Conservation (phyloP, 2,888 invertebrate genomes). For the Panorpa germanica region DNA sequence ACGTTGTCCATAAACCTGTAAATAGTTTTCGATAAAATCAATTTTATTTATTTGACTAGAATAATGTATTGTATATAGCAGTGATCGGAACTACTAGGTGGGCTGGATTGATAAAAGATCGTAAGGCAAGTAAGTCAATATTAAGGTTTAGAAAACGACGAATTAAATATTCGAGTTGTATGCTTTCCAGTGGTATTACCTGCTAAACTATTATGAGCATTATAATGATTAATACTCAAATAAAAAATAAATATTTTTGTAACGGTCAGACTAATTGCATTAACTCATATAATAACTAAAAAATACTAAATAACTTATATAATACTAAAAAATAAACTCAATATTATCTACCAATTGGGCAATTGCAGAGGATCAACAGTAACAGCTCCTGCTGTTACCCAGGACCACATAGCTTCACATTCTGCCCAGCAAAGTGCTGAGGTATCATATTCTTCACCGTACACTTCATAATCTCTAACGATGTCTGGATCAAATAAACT, state of each 20-base stretch:
- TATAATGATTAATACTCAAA: no score
- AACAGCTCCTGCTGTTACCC: constrained; percentile 66
- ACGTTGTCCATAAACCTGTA: constrained; percentile 35
- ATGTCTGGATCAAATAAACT: constrained; percentile 59
- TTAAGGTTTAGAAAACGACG: no score
- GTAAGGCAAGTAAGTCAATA: no score
- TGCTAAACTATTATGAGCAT: no score
- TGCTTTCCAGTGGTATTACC: no score
- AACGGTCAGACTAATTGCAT: no score
- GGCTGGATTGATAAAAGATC: no score
- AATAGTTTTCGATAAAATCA: not conserved
- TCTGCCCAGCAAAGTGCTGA: constrained; percentile 59
- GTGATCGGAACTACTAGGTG: constrained; percentile 3
- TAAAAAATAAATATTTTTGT: no score
- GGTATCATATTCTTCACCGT: constrained; percentile 60
- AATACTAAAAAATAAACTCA: not conserved
- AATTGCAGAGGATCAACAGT: constrained; percentile 48
- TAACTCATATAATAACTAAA: no score
- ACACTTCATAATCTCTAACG: constrained; percentile 53
- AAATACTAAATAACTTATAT: not conserved
- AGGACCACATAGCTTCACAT: constrained; percentile 64
- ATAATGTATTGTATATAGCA: constrained; percentile 6
- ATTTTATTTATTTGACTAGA: not conserved
- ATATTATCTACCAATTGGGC: constrained; percentile 68
- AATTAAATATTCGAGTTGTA: no score